A percentile compares a stretch with the other conserved stretches of the same genome.
Conservation (phyloP, 2,888 invertebrate genomes). For the Pristionchus mayeri region DNA sequence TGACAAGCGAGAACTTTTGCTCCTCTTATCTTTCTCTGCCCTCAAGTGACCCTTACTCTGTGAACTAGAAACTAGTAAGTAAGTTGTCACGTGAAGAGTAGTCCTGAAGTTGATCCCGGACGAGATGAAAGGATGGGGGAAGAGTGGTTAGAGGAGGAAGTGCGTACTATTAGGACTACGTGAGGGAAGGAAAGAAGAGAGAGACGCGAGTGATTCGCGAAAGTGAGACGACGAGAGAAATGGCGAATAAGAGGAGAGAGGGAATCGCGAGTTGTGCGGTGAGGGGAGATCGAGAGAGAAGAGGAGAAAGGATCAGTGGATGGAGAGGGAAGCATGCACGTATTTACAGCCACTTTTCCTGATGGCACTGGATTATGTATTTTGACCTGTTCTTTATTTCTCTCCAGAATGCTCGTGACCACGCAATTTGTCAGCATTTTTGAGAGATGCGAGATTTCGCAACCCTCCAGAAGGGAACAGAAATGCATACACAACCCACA, state of each 20-base stretch:
- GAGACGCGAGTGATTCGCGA: constrained; percentile 6
- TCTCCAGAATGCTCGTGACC: neutral
- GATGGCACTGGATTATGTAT: no score
- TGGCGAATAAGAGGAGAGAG: neutral
- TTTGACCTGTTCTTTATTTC: neutral
- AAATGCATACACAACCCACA: neutral
- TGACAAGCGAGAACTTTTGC: no score
- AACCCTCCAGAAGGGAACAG: constrained; percentile 3
- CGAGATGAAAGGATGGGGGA: neutral
- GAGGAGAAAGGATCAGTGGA: neutral
- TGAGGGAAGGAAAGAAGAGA: neutral
- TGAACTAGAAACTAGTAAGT: neutral
- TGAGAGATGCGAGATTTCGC: neutral
- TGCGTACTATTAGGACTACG: constrained; percentile 21
- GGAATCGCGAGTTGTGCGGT: neutral
- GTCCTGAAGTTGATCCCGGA: constrained; percentile 20
- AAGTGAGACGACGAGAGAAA: constrained; percentile 3
- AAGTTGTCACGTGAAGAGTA: neutral
- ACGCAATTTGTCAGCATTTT: constrained; percentile 19
- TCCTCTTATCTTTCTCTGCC: no score
- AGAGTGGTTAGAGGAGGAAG: constrained; percentile 7
- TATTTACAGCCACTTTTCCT: no score
- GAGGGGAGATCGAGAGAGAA: neutral
- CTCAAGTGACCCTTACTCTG: neutral
- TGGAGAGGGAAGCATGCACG: neutral